Evolutionary conservation across 2,113 vertebrate genomes (phyloP).

Genomic region (Barbus barbus): DNA sequence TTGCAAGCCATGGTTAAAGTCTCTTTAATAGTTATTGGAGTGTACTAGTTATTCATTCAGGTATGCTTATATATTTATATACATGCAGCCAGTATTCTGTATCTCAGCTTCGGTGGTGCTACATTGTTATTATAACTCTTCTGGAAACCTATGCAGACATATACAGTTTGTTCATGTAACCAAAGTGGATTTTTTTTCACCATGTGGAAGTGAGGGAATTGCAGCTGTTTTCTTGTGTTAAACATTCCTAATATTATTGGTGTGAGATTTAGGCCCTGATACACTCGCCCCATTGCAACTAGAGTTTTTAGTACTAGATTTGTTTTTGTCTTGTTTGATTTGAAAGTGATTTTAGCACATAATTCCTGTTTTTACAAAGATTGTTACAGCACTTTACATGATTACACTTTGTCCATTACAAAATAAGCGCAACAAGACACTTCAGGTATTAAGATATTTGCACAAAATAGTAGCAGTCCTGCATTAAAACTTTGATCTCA

Average conservation of each 20-base stretch:
- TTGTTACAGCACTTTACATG: constrained; percentile 77
- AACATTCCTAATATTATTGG: constrained; percentile 64
- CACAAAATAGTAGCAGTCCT: constrained; percentile 56
- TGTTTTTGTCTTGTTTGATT: constrained; percentile 48
- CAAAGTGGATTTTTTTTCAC: constrained; percentile 65
- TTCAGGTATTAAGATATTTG: constrained; percentile 66
- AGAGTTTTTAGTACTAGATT: constrained; percentile 27
- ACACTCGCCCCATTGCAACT: constrained; percentile 51
- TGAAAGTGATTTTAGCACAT: constrained; percentile 23
- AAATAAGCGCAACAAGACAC: constrained; percentile 51
- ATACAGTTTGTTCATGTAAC: constrained; percentile 53
- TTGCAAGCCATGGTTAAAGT: constrained; percentile 60
- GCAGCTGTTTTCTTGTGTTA: constrained; percentile 46
- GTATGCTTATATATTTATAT: constrained; percentile 50
- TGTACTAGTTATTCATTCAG: constrained; percentile 65
- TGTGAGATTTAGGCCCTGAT: constrained; percentile 47
- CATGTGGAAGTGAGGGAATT: constrained; percentile 69
- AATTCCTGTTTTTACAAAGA: constrained; percentile 33
- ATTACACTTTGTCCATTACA: constrained; percentile 61
- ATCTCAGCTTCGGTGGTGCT: constrained; percentile 43
- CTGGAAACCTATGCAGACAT: constrained; percentile 58
- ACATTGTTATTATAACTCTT: constrained; percentile 37
- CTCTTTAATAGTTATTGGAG: constrained; percentile 61
- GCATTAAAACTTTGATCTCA: background rate
- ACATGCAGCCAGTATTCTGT: constrained; percentile 66